Evolutionary conservation across 2,113 vertebrate species (phyloP), one percentile per base, ranked within the genome.

Genomic region (Vireo altiloquus): DNA sequence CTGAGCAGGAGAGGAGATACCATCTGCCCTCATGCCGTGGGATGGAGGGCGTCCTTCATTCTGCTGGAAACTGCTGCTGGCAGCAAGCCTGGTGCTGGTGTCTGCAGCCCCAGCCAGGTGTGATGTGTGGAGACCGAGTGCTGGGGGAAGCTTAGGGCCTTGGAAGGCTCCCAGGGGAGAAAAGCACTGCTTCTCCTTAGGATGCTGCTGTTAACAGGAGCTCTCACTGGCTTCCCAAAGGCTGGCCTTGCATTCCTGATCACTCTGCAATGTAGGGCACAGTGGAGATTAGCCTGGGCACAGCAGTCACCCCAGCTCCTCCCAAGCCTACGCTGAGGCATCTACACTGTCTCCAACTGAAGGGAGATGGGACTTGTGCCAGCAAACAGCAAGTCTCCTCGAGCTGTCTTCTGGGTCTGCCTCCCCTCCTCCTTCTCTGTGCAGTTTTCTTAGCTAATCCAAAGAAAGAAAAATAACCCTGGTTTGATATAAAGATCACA

Each of bases 401-500:
- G 1, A 57, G 59, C 37, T 59, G 0, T 78, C 69, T 70, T 68
- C 63, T 75, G 72, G 42, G 19, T 68, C 49, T 91, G 54, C 33
- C 50, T 88, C 80, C 77, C 69, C 56, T 65, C 82, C 94, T 90
- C 79, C 44, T 91, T 85, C 87, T 89, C 89, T 86, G 35, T 71
- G 65, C 49, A 53, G 65, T 90, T 74, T 80, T 90, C 65, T 65
- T 71, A 81, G 75, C 56, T 97, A 82, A 92, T 89, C 75, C 47
- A 54, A 82, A 52, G 39, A 63, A 60, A 52, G 60, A 77, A 80
- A 93, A 86, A 92, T 81, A 87, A 61, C 25, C 18, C 78, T 60
- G 39, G 78, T 94, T 96, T 87, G 78, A 87, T 92, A 89, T 79
- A 76, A 40, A 68, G 89, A 93, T 81, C 49, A 65, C 68, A 65